Evolutionary conservation across 2,888 invertebrate species (phyloP), one percentile per base, ranked within the genome.

Genomic region (Eilema depressum): DNA sequence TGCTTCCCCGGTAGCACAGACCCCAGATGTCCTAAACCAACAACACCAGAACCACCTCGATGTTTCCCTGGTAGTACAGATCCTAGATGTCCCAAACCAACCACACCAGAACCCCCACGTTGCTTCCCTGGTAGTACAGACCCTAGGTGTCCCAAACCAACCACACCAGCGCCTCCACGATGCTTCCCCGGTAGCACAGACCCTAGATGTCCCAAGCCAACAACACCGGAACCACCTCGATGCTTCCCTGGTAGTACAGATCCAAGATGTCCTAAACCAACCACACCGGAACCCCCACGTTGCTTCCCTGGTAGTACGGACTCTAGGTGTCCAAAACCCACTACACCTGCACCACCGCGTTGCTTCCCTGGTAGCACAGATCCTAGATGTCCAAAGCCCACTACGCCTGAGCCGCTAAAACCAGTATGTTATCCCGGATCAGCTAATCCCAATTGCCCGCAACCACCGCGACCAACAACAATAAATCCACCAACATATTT

Each of bases 211-310:
- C 57, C 57, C 7, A 57, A 57, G 10, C 57, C 57, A 7, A 57
- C 57, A 82, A 71, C 56, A 56, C 56, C 64, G 61, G 57, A 68
- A 7, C 80, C 86, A 20, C 86, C 86, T 0, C 77, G 67, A 7
- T 88, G 95, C 56, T 93, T 79, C 73, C 92, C 94, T 0, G 93
- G 93, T 0, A 86, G 89, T 0, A 82, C 28, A 0, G 92, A 95
- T 75, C 90, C 92, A 0, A 77, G 89, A 7, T 93, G 93, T 68
- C 90, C 90, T 0, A 78, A 79, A 70, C 87, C 89, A 0, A 80
- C 79, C 0, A 75, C 78, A 0, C 75, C 79, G 0, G 75, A 25
- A 0, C 75, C 74, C 1, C 76, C 74, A 0, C 37, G 33, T 0
- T 84, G 86, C 60, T 83, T 68, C 75, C 85, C 85, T 3, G 86